phyloP scores from a whole-genome alignment of 2,797 vertebrate species.

The Rhinogobio ventralis region DNA sequence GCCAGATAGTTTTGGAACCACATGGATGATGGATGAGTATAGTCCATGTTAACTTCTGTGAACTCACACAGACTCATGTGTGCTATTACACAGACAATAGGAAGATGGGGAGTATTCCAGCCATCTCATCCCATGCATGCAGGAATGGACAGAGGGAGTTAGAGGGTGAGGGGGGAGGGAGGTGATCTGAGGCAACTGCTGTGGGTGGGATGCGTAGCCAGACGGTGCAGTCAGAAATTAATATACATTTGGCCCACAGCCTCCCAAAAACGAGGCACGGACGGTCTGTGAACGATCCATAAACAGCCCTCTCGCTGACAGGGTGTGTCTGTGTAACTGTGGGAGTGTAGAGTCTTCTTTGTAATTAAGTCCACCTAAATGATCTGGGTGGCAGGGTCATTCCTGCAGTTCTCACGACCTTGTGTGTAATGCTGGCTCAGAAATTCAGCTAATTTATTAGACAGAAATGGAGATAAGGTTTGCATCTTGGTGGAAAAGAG shows the following conservation, averaged over 20 bases:
- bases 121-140: slow-evolving; percentile 11
- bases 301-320: slow-evolving; percentile 39
- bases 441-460: slow-evolving; percentile 28
- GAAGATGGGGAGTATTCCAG: slow-evolving; percentile 32
- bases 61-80: background rate
- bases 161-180: background rate
- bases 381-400: slow-evolving; percentile 49
- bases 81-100: background rate
- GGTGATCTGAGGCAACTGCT: slow-evolving; percentile 17
- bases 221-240: slow-evolving; percentile 58
- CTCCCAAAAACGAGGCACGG: slow-evolving; percentile 32
- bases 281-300: slow-evolving; percentile 21
- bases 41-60: slow-evolving; percentile 1
- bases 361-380: slow-evolving; percentile 82
- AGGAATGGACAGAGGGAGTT: slow-evolving; percentile 23
- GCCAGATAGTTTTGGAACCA: background rate
- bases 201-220: slow-evolving; percentile 48
- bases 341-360: slow-evolving; percentile 72
- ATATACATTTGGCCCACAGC: slow-evolving; percentile 49
- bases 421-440: background rate
- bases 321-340: slow-evolving; percentile 62
- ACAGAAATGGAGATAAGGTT: slow-evolving; percentile 32
- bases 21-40: slow-evolving; percentile 1
- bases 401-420: slow-evolving; percentile 33
- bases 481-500: too few species aligned